A percentile compares a stretch with the other conserved stretches of the same genome.
phyloP scores from a whole-genome alignment of 2,797 vertebrate genomes.

The Epinephelus coioides region DNA sequence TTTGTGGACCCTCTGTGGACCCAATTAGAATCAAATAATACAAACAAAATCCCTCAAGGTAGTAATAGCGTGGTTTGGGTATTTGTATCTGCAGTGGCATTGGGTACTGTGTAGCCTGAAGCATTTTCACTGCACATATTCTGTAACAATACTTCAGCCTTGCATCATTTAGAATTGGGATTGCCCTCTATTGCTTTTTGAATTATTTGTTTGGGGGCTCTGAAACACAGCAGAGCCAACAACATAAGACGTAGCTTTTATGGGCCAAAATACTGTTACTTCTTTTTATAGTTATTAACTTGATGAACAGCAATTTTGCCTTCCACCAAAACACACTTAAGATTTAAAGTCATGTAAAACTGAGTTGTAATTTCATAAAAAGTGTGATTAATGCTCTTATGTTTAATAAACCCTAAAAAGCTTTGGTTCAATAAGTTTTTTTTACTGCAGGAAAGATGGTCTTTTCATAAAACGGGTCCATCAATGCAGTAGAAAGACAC shows the following conservation, averaged over 20 bases:
- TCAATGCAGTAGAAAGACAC: too few relatives aligned
- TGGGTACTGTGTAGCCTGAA: constrained; percentile 38
- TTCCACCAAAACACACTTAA: background rate
- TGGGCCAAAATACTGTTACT: background rate
- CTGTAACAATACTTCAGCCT: constrained; percentile 38
- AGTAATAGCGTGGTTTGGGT: constrained; percentile 52
- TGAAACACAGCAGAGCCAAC: constrained; percentile 13
- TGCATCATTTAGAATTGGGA: constrained; percentile 46
- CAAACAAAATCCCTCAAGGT: constrained; percentile 68
- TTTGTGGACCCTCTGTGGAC: constrained; percentile 69
- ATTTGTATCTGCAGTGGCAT: constrained; percentile 53
- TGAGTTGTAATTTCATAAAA: background rate
- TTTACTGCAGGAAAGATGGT: too few relatives aligned
- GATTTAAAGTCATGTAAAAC: background rate
- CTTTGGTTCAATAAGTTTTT: background rate
- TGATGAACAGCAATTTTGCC: background rate
- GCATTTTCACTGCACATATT: constrained; percentile 35
- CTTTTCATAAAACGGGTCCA: too few relatives aligned
- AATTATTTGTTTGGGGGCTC: background rate
- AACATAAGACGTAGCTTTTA: background rate
- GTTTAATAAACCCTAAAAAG: background rate
- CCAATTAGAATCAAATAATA: constrained; percentile 80
- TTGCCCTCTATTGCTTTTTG: constrained; percentile 1
- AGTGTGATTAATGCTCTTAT: background rate
- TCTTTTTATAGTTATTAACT: background rate